phyloP scores from a whole-genome alignment of 2,113 vertebrate genomes.

The Psettodes erumei region DNA sequence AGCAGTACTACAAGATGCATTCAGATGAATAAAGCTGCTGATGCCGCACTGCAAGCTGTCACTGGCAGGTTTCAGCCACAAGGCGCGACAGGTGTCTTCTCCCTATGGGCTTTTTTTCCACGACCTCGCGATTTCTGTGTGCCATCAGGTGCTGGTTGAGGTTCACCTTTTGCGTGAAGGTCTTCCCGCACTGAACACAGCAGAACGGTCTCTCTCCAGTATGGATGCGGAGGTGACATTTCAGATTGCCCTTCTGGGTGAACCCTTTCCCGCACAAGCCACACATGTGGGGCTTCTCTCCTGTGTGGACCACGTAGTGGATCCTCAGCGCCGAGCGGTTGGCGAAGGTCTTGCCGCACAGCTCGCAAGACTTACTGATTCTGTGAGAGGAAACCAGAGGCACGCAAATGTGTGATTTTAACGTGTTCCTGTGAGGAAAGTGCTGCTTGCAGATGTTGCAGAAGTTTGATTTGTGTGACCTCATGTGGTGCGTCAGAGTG shows the following conservation, averaged over 20 bases:
- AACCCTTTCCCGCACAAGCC: constrained; percentile 72
- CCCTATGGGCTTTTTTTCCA: neutral
- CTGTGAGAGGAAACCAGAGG: constrained; percentile 8
- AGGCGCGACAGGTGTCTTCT: constrained; percentile 11
- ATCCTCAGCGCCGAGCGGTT: constrained; percentile 71
- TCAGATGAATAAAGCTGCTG: neutral
- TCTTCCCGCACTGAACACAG: constrained; percentile 72
- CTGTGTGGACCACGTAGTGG: constrained; percentile 75
- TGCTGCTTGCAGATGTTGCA: constrained; percentile 71
- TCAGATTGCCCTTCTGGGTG: constrained; percentile 78
- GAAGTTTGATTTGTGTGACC: constrained; percentile 66
- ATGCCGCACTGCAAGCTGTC: neutral
- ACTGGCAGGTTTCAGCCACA: neutral
- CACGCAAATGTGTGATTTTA: constrained; percentile 63
- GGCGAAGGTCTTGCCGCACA: constrained; percentile 74
- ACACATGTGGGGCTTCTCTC: constrained; percentile 74
- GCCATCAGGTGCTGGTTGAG: constrained; percentile 75
- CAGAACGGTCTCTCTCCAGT: constrained; percentile 74
- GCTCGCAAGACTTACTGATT: constrained; percentile 50
- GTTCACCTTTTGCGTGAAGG: constrained; percentile 75
- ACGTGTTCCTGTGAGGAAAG: constrained; percentile 53
- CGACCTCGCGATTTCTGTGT: constrained; percentile 52
- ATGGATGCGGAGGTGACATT: constrained; percentile 77
- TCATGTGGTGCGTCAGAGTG: constrained; percentile 74
- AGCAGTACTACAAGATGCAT: neutral